Base-by-base conservation (phyloP, 2,113 vertebrate genomes). In the Cololabis saira region DNA sequence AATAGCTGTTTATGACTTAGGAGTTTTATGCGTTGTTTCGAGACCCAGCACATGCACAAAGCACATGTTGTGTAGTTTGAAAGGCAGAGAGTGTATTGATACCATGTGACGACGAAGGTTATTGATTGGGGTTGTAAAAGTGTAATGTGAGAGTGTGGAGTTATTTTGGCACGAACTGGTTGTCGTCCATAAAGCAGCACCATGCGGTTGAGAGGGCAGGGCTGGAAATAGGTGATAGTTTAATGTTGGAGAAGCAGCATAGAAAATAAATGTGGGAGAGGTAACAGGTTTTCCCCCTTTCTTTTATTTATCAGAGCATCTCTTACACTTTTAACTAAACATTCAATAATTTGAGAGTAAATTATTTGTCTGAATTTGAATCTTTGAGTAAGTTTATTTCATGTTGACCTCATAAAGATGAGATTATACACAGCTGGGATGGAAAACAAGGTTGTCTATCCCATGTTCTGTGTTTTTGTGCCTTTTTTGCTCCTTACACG, bases 1-100 rank as follows among this genome's bases (percentile, higher is more conserved):
- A 84, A 74, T 81, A 82, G 82, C 71, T 16, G 63, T 88, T 88
- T 82, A 89, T 75, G 76, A 73, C 60, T 21, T 15, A 0, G 50
- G 47, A 53, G 61, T 74, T 90, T 82, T 88, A 83, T 75, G 61
- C 76, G 78, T 85, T 87, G 76, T 86, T 89, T 83, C 71, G 84
- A 64, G 76, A 79, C 54, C 30, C 0, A 2, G 74, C 48, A 81
- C 58, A 67, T 1, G 74, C 48, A 81, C 58, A 67, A 79, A 80
- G 63, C 69, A 60, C 60, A 50, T 58, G 78, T 71, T 76, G 56
- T 74, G 61, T 79, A 78, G 53, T 76, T 67, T 72, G 70, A 76
- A 71, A 61, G 65, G 53, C 57, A 24, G 37, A 52, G 54, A 61
- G 57, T 67, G 80, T 48, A 50, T 33, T 51, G 71, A 73, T 71